Conservation (phyloP, 2,113 vertebrate species). For the Pteropus alecto region DNA sequence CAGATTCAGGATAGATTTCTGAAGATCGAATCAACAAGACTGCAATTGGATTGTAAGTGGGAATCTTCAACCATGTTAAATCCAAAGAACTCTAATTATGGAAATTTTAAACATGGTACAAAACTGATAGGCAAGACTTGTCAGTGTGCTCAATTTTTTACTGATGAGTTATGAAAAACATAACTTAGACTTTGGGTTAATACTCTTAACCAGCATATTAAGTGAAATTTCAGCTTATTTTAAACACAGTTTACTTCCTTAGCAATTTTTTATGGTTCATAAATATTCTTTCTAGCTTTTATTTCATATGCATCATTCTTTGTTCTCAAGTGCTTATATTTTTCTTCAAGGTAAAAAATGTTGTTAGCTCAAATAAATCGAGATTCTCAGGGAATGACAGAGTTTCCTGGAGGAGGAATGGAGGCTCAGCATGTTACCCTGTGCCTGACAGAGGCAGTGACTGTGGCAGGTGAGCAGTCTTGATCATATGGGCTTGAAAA, state of each 20-base stretch:
- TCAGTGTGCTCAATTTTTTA: background rate
- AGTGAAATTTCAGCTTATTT: slow-evolving; percentile 27
- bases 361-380: slow-evolving; percentile 98
- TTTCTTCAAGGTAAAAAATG: slow-evolving; percentile 91
- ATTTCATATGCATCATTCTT: slow-evolving; percentile 18
- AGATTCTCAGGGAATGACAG: slow-evolving; percentile 97
- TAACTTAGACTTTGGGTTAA: background rate
- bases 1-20: background rate
- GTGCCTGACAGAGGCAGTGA: slow-evolving; percentile 95
- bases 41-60: background rate
- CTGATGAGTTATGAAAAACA: background rate
- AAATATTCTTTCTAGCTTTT: slow-evolving; percentile 22
- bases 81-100: background rate
- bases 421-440: slow-evolving; percentile 95
- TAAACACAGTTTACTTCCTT: background rate
- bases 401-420: slow-evolving; percentile 96
- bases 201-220: background rate
- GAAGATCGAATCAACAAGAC: background rate
- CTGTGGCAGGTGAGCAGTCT: slow-evolving; percentile 91
- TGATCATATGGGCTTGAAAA: background rate
- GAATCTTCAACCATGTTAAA: background rate
- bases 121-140: background rate
- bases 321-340: slow-evolving; percentile 42
- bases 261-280: background rate
- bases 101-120: background rate